phyloP scores from a whole-genome alignment of 1,140 invertebrate species.

The Radopholus similis region DNA sequence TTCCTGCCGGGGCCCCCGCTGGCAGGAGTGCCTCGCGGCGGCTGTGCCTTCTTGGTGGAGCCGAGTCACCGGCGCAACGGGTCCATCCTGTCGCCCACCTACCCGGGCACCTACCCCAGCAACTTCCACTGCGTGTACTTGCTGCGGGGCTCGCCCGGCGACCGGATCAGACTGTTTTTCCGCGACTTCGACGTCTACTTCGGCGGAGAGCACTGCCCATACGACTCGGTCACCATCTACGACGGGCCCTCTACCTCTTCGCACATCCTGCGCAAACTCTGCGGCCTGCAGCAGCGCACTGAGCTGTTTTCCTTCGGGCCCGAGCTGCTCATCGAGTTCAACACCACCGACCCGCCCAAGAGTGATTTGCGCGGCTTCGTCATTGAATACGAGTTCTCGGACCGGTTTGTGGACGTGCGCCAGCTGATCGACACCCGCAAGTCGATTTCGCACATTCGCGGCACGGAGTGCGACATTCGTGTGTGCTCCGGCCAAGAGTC shows the following conservation, averaged over 20 bases:
- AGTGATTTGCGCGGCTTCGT: conserved; percentile 48
- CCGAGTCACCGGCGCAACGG: conserved; percentile 64
- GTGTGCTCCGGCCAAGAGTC: conserved; percentile 55
- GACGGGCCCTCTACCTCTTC: conserved; percentile 81
- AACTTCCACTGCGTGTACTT: conserved; percentile 63
- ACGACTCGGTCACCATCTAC: conserved; percentile 92
- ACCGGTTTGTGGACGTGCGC: conserved; percentile 48
- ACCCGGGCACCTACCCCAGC: conserved; percentile 97
- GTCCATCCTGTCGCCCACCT: conserved; percentile 87
- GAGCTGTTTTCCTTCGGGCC: conserved; percentile 54
- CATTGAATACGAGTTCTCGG: conserved; percentile 60
- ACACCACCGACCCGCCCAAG: conserved; percentile 56
- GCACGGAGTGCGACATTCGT: conserved; percentile 57
- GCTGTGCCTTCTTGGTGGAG: conserved; percentile 62
- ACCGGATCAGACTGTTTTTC: conserved; percentile 90
- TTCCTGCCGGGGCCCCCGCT: conserved; percentile 84
- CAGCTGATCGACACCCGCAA: conserved; percentile 47
- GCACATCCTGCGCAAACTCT: conserved; percentile 90
- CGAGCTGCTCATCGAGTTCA: conserved; percentile 55
- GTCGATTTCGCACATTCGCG: conserved; percentile 44
- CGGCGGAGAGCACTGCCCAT: conserved; percentile 95
- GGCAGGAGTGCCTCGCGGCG: conserved; percentile 52
- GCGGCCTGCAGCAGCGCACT: conserved; percentile 76
- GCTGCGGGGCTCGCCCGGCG: conserved; percentile 80
- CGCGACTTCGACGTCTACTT: conserved; percentile 97